Evolutionary conservation across 23 tunicate species (phyloP), one percentile per base, ranked within the genome.

Genomic region (Ascidia mentula): DNA sequence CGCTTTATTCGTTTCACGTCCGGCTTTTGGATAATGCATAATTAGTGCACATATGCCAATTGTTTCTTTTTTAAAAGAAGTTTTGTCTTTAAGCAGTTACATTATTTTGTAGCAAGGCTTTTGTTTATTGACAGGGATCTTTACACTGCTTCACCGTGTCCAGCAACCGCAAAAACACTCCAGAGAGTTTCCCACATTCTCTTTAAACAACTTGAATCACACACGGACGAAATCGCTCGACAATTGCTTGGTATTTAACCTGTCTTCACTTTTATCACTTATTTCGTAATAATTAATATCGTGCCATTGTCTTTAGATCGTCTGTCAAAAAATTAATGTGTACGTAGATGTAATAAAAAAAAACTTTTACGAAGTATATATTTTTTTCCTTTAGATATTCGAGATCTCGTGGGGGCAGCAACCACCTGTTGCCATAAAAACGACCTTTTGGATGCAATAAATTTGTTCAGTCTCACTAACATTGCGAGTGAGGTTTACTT

Each of bases 341-440:
- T n/a, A n/a, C n/a, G n/a, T n/a, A n/a, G n/a, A n/a, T n/a, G n/a
- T n/a, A n/a, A n/a, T n/a, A n/a, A n/a, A n/a, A n/a, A n/a, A n/a
- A n/a, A n/a, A n/a, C n/a, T n/a, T n/a, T n/a, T n/a, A n/a, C n/a
- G n/a, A n/a, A n/a, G n/a, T n/a, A n/a, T n/a, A n/a, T n/a, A n/a
- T n/a, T n/a, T 28, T 53, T 53, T 53, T 53, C 24, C 65, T 9
- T 3, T 35, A 85, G 89, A 77, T 31, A 77, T 85, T 69, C 79
- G 76, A 22, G 82, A 85, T 24, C 31, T 85, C 4, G 82, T 78
- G 32, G 30, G 60, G 0, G 13, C 45, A 1, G 89, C 82, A 6
- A 40, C 82, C 0, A 70, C 78, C 18, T 71, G 75, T 72, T 86
- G 84, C 80, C 36, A 79, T 20, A 65, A 53, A 36, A 34, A 74